Evolutionary conservation across 2,797 vertebrate species (phyloP).

Genomic region (Phataginus tricuspis): DNA sequence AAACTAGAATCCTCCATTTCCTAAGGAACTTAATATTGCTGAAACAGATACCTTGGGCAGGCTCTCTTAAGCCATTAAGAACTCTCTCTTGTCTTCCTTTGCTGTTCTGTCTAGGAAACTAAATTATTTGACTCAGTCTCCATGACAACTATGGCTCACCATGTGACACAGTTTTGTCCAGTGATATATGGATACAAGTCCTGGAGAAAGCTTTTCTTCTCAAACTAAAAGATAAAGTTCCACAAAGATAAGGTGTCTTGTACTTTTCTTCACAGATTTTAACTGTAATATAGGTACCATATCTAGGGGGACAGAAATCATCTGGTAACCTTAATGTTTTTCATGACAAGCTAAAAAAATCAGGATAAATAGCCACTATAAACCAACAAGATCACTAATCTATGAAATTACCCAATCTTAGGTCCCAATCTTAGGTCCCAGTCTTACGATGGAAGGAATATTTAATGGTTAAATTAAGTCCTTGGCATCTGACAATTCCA

Average conservation of each 20-base stretch:
- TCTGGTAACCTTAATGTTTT: neutral
- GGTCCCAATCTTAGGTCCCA: neutral
- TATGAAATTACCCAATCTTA: neutral
- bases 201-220: neutral
- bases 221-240: neutral
- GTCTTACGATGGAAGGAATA: neutral
- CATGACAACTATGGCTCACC: neutral
- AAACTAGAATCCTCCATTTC: neutral
- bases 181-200: neutral
- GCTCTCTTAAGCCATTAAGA: neutral
- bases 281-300: neutral
- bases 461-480: neutral
- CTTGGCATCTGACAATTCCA: neutral
- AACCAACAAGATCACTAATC: neutral
- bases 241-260: neutral
- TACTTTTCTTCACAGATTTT: neutral
- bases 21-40: neutral
- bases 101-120: neutral
- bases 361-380: neutral
- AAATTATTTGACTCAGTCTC: neutral
- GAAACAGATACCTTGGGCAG: neutral
- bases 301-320: neutral
- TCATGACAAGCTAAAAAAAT: neutral
- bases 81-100: neutral
- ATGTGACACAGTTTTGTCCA: neutral